Conservation (phyloP, 2,113 vertebrate species). For the Tachysurus fulvidraco region DNA sequence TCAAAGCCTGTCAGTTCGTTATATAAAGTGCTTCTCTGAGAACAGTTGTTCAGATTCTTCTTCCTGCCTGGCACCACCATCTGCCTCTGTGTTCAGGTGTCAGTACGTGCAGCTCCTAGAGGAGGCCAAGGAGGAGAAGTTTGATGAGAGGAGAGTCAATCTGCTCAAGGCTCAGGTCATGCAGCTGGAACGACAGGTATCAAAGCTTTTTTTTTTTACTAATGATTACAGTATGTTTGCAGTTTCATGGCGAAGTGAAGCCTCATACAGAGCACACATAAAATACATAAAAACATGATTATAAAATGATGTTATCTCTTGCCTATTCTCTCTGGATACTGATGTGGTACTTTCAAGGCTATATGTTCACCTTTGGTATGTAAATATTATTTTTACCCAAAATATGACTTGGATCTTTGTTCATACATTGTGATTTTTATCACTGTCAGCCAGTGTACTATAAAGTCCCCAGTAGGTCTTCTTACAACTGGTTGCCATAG, state of each 20-base stretch:
- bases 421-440: too few species aligned
- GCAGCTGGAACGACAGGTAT: constrained; percentile 64
- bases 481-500: too few species aligned
- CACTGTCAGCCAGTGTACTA: too few species aligned
- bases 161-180: constrained; percentile 65
- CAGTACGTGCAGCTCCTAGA: constrained; percentile 63
- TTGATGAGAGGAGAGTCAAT: constrained; percentile 66
- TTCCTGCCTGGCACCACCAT: constrained; percentile 12
- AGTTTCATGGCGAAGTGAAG: neutral
- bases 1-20: neutral
- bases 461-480: too few species aligned
- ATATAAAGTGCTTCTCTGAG: neutral
- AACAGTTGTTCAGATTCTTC: constrained; percentile 54
- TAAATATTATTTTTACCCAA: neutral
- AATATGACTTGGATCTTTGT: neutral
- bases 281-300: neutral
- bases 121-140: constrained; percentile 65
- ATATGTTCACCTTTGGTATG: neutral
- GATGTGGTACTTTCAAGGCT: neutral
- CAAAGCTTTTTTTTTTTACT: neutral
- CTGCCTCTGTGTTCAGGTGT: constrained; percentile 64
- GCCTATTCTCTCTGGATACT: neutral
- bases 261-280: neutral
- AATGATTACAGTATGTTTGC: neutral
- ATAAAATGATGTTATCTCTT: neutral